Percentiles rank a stretch among this genome's conserved stretches.
Evolutionary conservation across 2,797 vertebrate species (phyloP).

Genomic region (Gastrophryne carolinensis): DNA sequence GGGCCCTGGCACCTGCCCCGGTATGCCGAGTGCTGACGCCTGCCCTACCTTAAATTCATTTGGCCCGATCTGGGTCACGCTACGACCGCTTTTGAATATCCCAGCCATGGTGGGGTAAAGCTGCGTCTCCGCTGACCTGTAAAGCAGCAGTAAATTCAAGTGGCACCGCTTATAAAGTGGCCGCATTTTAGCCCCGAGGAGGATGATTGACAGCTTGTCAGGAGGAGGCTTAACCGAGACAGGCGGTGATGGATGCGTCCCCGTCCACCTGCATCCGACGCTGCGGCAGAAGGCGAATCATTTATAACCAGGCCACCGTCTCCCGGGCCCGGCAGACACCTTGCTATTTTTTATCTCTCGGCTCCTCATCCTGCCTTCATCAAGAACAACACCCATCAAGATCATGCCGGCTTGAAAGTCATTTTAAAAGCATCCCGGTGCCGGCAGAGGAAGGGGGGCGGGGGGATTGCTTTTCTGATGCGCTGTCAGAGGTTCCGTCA

Average conservation of each 20-base stretch:
- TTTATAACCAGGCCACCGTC: constrained; percentile 34
- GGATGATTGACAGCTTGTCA: constrained; percentile 46
- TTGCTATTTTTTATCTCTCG: constrained; percentile 44
- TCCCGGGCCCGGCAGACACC: constrained; percentile 31
- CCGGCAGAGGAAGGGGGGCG: constrained; percentile 2
- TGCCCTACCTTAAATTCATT: no score
- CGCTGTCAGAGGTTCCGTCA: constrained; percentile 42
- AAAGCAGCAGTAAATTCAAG: constrained; percentile 4
- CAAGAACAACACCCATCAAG: constrained; percentile 51
- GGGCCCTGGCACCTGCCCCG: no score
- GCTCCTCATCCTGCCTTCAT: constrained; percentile 44
- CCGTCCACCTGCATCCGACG: constrained; percentile 30
- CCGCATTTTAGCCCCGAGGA: neutral
- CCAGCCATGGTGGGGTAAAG: no score
- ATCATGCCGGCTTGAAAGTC: constrained; percentile 41
- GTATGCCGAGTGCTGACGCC: no score
- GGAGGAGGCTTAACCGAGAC: constrained; percentile 16
- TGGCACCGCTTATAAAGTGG: neutral
- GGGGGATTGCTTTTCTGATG: constrained; percentile 48
- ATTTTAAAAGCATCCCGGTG: constrained; percentile 40
- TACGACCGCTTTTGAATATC: no score
- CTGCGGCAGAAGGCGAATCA: constrained; percentile 31
- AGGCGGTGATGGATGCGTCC: constrained; percentile 30
- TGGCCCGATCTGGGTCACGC: no score
- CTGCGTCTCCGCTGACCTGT: neutral